These are phyloP conservation scores for Malacosoma neustria DNA, from an alignment of 2,888 invertebrate species.

Conservation along the genomic window DNA sequence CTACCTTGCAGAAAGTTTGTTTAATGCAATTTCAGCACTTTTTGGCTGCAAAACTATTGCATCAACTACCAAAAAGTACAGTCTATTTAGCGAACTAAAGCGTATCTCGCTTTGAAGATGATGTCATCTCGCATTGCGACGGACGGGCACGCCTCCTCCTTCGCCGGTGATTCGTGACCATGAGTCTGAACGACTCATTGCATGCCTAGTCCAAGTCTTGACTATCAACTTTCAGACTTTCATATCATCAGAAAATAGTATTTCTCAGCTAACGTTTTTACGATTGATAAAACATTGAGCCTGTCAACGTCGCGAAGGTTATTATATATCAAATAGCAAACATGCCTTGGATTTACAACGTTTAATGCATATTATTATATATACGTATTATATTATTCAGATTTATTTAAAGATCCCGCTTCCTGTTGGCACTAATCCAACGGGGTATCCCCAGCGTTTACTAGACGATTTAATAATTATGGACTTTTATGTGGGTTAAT, in stretches of 20 bases:
- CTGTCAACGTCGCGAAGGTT: too few relatives aligned
- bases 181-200: conserved; percentile 39
- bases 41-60: too few relatives aligned
- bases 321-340: conserved; percentile 26
- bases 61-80: conserved; percentile 14
- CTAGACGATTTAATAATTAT: conserved; percentile 67
- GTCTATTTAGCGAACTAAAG: conserved; percentile 25
- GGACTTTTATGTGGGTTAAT: conserved; percentile 49
- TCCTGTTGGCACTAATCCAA: conserved; percentile 66
- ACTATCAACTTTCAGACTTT: too few relatives aligned
- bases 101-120: conserved; percentile 30
- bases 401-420: conserved; percentile 61
- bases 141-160: conserved; percentile 45
- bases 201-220: conserved; percentile 32
- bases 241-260: too few relatives aligned
- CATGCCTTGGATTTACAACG: conserved; percentile 28
- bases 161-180: conserved; percentile 41
- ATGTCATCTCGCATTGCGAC: conserved; percentile 56
- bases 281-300: too few relatives aligned
- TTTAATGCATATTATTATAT: too few relatives aligned
- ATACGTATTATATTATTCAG: conserved; percentile 50
- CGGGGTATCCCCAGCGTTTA: conserved; percentile 65
- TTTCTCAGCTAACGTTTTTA: too few relatives aligned
- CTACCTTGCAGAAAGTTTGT: too few relatives aligned
- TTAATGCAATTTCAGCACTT: too few relatives aligned